Conservation (phyloP, 2,797 vertebrate genomes). For the Benthosema pterotum region DNA sequence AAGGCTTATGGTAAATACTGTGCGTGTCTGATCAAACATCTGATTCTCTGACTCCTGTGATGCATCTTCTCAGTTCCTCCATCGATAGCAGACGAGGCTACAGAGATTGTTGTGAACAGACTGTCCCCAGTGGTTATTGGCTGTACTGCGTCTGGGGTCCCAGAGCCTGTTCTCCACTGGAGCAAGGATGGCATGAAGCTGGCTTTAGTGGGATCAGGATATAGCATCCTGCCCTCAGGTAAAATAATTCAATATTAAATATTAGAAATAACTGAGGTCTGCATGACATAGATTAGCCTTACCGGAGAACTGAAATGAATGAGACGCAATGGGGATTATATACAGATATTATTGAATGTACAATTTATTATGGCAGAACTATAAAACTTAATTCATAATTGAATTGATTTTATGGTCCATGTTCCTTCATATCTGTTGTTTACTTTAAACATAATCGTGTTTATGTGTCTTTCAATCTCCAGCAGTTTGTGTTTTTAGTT, state of each 20-base stretch:
- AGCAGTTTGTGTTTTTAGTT: neutral
- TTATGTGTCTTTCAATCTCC: too few species aligned
- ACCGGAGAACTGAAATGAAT: neutral
- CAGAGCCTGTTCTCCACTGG: constrained; percentile 88
- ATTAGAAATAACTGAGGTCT: neutral
- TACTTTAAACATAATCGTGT: neutral
- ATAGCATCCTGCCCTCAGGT: constrained; percentile 88
- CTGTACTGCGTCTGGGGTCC: constrained; percentile 90
- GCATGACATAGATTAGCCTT: neutral
- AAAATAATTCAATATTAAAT: neutral
- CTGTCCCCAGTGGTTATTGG: constrained; percentile 86
- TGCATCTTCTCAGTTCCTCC: constrained; percentile 85
- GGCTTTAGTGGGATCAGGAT: constrained; percentile 80
- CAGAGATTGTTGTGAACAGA: constrained; percentile 87
- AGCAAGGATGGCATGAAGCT: constrained; percentile 90
- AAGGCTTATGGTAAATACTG: neutral
- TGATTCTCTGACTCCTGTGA: neutral
- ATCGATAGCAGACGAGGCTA: constrained; percentile 92
- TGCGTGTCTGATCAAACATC: neutral
- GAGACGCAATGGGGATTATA: neutral
- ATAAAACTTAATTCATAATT: neutral
- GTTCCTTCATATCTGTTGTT: neutral
- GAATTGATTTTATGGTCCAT: neutral
- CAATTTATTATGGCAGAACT: neutral
- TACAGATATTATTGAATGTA: neutral